phyloP scores from a whole-genome alignment of 2,888 invertebrate species.

The Aspidapion aeneum region DNA sequence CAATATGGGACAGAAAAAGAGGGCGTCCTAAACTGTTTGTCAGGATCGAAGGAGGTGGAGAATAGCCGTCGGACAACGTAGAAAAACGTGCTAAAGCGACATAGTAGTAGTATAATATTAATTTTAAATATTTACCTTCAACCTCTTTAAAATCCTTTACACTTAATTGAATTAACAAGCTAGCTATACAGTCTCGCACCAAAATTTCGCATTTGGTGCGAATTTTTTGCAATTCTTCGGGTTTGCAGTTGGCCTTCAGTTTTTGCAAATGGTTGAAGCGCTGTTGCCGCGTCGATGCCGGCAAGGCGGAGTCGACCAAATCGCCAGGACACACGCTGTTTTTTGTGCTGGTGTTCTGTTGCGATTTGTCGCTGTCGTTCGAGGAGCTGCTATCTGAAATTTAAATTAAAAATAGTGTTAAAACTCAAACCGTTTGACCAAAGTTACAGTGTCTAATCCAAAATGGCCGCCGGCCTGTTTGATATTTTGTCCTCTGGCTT shows the following conservation, averaged over 20 bases:
- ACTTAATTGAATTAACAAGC: conserved; percentile 73
- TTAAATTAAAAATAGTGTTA: not conserved
- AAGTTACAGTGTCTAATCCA: too few relatives aligned
- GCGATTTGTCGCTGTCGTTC: conserved; percentile 42
- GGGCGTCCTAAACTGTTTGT: too few relatives aligned
- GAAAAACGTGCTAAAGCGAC: too few relatives aligned
- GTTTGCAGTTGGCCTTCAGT: conserved; percentile 76
- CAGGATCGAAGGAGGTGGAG: too few relatives aligned
- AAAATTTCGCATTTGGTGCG: conserved; percentile 58
- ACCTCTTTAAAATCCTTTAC: conserved; percentile 82
- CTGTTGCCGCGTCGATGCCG: conserved; percentile 63
- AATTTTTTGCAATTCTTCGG: conserved; percentile 71
- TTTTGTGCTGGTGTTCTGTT: conserved; percentile 37
- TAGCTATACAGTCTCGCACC: conserved; percentile 79
- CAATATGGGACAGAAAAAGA: too few relatives aligned
- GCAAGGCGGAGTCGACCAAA: conserved; percentile 67
- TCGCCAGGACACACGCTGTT: conserved; percentile 57
- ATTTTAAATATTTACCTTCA: too few relatives aligned
- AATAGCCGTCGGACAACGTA: too few relatives aligned
- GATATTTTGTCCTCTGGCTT: too few relatives aligned
- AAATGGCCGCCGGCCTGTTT: too few relatives aligned
- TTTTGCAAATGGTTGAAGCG: conserved; percentile 63
- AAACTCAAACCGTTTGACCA: too few relatives aligned
- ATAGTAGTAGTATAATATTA: too few relatives aligned
- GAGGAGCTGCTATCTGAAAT: conserved; percentile 34